These are phyloP conservation scores for Semotilus atromaculatus DNA, from an alignment of 2,797 vertebrate genomes.

Conservation along the genomic window DNA sequence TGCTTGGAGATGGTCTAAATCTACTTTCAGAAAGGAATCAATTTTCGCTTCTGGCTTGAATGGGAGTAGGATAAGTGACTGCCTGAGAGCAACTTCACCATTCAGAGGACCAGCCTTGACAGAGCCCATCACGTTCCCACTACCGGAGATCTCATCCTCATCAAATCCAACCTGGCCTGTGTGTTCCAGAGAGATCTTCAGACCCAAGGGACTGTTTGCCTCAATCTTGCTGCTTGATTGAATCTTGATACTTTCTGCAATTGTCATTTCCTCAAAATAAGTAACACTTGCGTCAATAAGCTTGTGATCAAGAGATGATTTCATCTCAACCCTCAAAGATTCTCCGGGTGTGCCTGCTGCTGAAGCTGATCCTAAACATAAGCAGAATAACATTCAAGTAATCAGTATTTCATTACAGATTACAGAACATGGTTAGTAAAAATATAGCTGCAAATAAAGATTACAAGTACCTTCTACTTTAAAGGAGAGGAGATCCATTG, in stretches of 20 bases:
- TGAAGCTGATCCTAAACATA: conserved; percentile 82
- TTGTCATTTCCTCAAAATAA: conserved; percentile 71
- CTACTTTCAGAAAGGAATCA: conserved; percentile 80
- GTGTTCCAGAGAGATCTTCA: conserved; percentile 76
- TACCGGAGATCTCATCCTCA: conserved; percentile 71
- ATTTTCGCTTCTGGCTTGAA: conserved; percentile 73
- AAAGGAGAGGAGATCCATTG: conserved; percentile 85
- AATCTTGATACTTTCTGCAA: conserved; percentile 68
- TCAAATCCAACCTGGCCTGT: conserved; percentile 70
- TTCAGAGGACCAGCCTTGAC: conserved; percentile 78
- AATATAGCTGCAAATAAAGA: background rate
- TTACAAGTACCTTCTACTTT: conserved; percentile 81
- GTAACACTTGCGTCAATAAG: conserved; percentile 82
- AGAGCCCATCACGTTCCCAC: conserved; percentile 76
- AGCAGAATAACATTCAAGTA: conserved; percentile 44
- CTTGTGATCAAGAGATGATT: conserved; percentile 83
- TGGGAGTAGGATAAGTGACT: conserved; percentile 72
- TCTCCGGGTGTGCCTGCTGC: conserved; percentile 70
- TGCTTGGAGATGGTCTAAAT: conserved; percentile 80
- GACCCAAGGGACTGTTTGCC: conserved; percentile 80
- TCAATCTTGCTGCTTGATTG: conserved; percentile 75
- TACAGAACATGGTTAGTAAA: background rate
- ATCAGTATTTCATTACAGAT: background rate
- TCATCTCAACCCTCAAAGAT: conserved; percentile 72
- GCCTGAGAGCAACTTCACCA: conserved; percentile 72